Evolutionary conservation across 2,888 invertebrate species (phyloP), one percentile per base, ranked within the genome.

Genomic region (Ephialtes manifestator): DNA sequence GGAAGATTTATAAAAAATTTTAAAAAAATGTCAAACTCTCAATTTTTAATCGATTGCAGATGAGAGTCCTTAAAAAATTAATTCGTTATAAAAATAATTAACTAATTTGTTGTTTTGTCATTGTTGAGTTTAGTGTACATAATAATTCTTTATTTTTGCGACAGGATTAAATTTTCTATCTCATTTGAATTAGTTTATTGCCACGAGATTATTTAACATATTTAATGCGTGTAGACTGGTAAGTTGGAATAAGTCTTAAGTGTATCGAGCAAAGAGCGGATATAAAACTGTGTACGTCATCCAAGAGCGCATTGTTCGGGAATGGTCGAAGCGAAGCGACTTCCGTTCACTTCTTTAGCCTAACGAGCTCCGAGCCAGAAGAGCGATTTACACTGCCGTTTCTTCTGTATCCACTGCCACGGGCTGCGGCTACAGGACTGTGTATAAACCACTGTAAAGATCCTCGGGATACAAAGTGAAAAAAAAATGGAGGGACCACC

Each of bases 321-420:
- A 82, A 77, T 58, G 76, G 71, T 72, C 81, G 82, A 77, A 58
- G 77, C 65, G 76, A 55, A 74, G 71, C 31, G 71, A 82, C 82
- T 82, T 82, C 82, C 82, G 82, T 77, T 77, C 71, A 55, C 65
- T 55, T 65, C 77, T 82, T 77, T 71, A 51, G 82, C 77, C 82
- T 82, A 82, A 82, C 82, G 82, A 82, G 82, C 77, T 71, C 55
- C 15, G 65, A 24, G 65, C 24, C 46, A 55, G 77, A 58, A 70
- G 58, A 28, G 35, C 53, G 65, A 71, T 77, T 82, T 65, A 71
- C 55, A 82, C 65, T 71, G 39, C 11, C 48, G 24, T 60, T 60
- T 48, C 28, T 63, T 63, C 31, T 65, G 39, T 18, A 8, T 48
- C 18, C 31, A 11, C 55, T 24, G 55, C 35, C 35, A 35, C 67